Evolutionary conservation across 2,888 invertebrate species (phyloP).

Genomic region (Agrotis exclamationis): DNA sequence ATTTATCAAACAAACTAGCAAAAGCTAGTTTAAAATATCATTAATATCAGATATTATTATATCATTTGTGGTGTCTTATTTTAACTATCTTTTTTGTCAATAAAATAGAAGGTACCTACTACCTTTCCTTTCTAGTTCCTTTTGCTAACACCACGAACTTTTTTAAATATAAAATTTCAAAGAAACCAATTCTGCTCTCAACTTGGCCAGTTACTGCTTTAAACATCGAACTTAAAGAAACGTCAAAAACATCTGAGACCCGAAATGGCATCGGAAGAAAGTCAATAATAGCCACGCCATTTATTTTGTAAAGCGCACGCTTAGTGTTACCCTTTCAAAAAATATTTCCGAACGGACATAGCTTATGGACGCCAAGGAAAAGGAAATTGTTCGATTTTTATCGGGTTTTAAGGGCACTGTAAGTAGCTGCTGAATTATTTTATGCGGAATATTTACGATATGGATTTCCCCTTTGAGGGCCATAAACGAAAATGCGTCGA

Average conservation of each 20-base stretch:
- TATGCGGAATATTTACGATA: slow-evolving; percentile 36
- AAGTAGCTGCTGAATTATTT: slow-evolving; percentile 46
- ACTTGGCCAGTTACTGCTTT: neutral
- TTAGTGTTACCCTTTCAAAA: slow-evolving; percentile 30
- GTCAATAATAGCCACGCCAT: slow-evolving; percentile 20
- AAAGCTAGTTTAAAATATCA: neutral
- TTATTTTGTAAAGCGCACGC: slow-evolving; percentile 45
- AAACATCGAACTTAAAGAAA: slow-evolving; percentile 24
- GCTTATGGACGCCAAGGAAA: slow-evolving; percentile 34
- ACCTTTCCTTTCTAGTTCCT: neutral
- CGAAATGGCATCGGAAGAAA: slow-evolving; percentile 18
- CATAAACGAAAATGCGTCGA: slow-evolving; percentile 14
- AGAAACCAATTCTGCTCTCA: neutral
- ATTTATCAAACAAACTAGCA: too few species aligned
- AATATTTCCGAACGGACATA: slow-evolving; percentile 50
- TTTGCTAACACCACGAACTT: neutral
- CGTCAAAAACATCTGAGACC: slow-evolving; percentile 39
- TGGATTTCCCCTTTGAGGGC: slow-evolving; percentile 27
- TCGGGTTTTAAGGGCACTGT: slow-evolving; percentile 42
- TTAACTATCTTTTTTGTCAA: neutral
- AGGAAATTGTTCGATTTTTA: slow-evolving; percentile 54
- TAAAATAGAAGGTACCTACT: neutral
- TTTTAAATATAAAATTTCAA: slow-evolving; percentile 12
- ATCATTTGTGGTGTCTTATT: neutral
- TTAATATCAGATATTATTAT: too few species aligned